A percentile compares a stretch with the other conserved stretches of the same genome.
phyloP scores from a whole-genome alignment of 2,113 vertebrate genomes.

The Prochilodus magdalenae region DNA sequence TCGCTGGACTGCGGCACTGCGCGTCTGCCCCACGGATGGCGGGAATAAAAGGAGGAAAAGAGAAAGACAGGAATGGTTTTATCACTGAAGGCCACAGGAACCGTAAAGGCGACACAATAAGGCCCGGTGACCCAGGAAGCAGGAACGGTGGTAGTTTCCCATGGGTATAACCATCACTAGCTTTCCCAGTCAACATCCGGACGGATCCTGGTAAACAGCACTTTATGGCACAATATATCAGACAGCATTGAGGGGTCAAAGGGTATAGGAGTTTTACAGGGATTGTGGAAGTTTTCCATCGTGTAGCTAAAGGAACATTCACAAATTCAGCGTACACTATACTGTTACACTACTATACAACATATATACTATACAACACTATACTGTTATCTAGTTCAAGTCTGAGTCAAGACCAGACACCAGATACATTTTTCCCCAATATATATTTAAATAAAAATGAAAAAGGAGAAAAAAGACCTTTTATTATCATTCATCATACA shows the following conservation, averaged over 20 bases:
- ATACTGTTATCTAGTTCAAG: too few species aligned
- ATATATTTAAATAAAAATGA: too few species aligned
- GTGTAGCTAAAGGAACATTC: too few species aligned
- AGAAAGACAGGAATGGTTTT: constrained; percentile 48
- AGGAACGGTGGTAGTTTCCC: constrained; percentile 43
- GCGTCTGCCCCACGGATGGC: constrained; percentile 10
- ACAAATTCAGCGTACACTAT: too few species aligned
- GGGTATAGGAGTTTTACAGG: background rate
- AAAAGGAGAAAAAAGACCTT: too few species aligned
- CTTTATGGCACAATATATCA: background rate
- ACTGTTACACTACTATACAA: too few species aligned
- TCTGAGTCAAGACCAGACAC: too few species aligned
- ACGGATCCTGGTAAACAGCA: background rate
- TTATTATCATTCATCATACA: too few species aligned
- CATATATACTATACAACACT: too few species aligned
- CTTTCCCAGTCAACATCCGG: constrained; percentile 12
- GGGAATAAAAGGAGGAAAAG: constrained; percentile 12
- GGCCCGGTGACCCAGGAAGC: constrained; percentile 51
- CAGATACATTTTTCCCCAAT: too few species aligned
- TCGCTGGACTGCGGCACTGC: constrained; percentile 37
- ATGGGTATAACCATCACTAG: constrained; percentile 30
- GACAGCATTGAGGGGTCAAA: background rate
- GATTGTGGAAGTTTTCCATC: background rate
- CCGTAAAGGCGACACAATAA: constrained; percentile 64
- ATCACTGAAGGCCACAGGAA: constrained; percentile 54